Conservation (phyloP, 2,888 invertebrate species). For the Agrilus biguttatus region DNA sequence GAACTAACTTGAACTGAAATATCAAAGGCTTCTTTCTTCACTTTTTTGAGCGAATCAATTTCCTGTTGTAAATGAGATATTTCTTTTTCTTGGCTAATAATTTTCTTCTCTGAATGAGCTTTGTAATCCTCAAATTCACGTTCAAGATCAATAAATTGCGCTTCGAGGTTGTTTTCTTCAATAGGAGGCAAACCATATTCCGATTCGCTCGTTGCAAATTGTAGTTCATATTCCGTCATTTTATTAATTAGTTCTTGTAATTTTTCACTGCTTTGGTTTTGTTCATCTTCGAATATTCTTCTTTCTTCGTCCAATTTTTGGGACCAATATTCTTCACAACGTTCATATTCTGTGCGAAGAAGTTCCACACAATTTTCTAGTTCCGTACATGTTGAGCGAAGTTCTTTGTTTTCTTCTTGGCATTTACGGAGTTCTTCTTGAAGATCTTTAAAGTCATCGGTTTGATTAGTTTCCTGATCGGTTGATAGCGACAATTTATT, state of each 20-base stretch:
- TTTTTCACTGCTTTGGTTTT: slow-evolving; percentile 60
- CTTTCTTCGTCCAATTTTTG: slow-evolving; percentile 66
- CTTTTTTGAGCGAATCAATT: slow-evolving; percentile 29
- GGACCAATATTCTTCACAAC: slow-evolving; percentile 79
- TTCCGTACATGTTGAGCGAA: slow-evolving; percentile 42
- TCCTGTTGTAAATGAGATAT: slow-evolving; percentile 37
- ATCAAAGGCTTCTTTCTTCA: slow-evolving; percentile 15
- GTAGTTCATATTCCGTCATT: slow-evolving; percentile 69
- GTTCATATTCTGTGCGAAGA: slow-evolving; percentile 63
- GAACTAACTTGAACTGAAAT: slow-evolving; percentile 8
- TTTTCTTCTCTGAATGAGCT: slow-evolving; percentile 34
- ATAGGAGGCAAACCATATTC: slow-evolving; percentile 54
- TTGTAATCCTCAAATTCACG: slow-evolving; percentile 50
- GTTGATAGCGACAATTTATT: too few relatives aligned
- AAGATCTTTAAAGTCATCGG: slow-evolving; percentile 17
- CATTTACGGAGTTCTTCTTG: slow-evolving; percentile 20
- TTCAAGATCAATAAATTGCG: slow-evolving; percentile 56
- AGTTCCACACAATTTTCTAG: slow-evolving; percentile 61
- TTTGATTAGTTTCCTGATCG: slow-evolving; percentile 6
- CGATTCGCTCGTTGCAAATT: slow-evolving; percentile 41
- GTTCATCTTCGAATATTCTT: slow-evolving; percentile 58
- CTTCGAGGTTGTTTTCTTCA: slow-evolving; percentile 59
- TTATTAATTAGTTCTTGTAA: slow-evolving; percentile 57
- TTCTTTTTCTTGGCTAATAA: slow-evolving; percentile 41
- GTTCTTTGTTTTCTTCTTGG: slow-evolving; percentile 28